A percentile compares a stretch with the other conserved stretches of the same genome.
Conservation (phyloP, 2,797 vertebrate species). For the Microcaecilia unicolor region DNA sequence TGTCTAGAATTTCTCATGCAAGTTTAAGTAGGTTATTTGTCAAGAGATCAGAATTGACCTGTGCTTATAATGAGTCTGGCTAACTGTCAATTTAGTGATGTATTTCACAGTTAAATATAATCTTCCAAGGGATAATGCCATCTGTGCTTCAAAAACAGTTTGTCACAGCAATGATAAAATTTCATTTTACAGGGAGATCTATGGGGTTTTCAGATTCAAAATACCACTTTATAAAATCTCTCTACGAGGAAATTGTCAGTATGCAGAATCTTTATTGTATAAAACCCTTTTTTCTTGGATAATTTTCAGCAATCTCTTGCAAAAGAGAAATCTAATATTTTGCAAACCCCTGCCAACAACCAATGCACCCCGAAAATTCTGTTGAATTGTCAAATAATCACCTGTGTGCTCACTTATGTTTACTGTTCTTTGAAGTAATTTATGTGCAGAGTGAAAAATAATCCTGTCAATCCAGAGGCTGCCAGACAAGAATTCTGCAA, state of each 20-base stretch:
- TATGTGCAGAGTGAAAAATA: too few species aligned
- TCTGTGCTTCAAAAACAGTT: not conserved
- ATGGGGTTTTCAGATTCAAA: not conserved
- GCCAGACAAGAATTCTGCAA: too few species aligned
- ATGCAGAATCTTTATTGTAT: not conserved
- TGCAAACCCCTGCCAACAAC: too few species aligned
- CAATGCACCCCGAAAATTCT: too few species aligned
- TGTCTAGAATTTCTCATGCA: not conserved
- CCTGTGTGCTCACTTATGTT: too few species aligned
- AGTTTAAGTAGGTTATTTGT: constrained; percentile 5
- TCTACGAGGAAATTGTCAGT: not conserved
- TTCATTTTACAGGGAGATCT: constrained; percentile 2
- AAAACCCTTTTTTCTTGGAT: not conserved
- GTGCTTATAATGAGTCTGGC: constrained; percentile 10
- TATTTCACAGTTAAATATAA: constrained; percentile 3
- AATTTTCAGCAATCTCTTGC: too few species aligned
- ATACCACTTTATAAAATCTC: not conserved
- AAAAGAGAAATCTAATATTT: too few species aligned
- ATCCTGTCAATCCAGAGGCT: too few species aligned
- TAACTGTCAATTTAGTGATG: not conserved
- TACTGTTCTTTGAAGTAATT: too few species aligned
- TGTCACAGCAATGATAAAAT: not conserved
- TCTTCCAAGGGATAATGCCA: not conserved
- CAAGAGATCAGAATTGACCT: constrained; percentile 7
- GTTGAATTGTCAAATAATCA: too few species aligned